These are phyloP conservation scores for Hestina assimilis DNA, from an alignment of 1,140 invertebrate species.

Conservation along the genomic window DNA sequence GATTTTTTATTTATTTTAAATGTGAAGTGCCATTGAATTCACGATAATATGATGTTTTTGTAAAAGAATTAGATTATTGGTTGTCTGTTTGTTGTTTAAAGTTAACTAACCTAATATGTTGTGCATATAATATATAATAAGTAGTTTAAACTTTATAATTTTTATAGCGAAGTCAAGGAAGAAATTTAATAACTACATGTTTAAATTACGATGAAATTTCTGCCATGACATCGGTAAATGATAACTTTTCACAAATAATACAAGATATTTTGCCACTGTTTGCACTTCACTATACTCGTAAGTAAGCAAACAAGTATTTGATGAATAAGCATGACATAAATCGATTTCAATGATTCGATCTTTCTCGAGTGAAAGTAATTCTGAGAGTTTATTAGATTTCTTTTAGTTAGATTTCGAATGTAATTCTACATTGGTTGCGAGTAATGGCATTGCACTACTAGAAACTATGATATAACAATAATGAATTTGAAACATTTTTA, in stretches of 20 bases:
- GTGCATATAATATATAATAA: too few relatives aligned
- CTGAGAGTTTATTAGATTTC: constrained; percentile 29
- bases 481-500: not conserved
- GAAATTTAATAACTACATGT: not conserved
- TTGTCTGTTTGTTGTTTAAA: too few relatives aligned
- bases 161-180: too few relatives aligned
- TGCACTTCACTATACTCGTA: not conserved
- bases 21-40: too few relatives aligned
- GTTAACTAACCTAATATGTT: too few relatives aligned
- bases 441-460: not conserved
- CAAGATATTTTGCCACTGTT: not conserved
- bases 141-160: too few relatives aligned
- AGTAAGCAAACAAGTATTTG: constrained; percentile 8
- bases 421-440: constrained; percentile 3
- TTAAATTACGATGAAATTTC: not conserved
- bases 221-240: not conserved
- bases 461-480: constrained; percentile 14
- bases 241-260: not conserved
- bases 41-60: too few relatives aligned
- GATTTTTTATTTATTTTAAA: too few relatives aligned
- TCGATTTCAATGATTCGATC: constrained; percentile 29
- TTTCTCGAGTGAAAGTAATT: constrained; percentile 33
- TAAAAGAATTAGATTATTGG: too few relatives aligned
- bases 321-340: constrained; percentile 29
- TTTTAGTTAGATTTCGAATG: too few relatives aligned